These are phyloP conservation scores for Theristicus caerulescens DNA, from an alignment of 2,113 vertebrate genomes.

Conservation along the genomic window DNA sequence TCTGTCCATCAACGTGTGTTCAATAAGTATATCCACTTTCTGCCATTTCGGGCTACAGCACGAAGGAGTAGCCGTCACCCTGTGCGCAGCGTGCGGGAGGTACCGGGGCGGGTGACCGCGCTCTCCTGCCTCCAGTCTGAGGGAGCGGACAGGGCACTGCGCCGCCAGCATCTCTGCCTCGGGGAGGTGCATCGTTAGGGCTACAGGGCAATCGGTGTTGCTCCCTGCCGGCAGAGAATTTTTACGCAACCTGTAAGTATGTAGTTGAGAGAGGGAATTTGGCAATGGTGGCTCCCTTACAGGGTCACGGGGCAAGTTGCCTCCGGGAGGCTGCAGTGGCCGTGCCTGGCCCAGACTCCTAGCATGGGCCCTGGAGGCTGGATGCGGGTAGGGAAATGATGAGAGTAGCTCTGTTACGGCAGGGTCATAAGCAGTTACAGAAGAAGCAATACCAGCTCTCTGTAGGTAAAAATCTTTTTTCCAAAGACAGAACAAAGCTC, in stretches of 20 bases:
- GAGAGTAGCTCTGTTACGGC: neutral
- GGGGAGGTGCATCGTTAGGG: too few species aligned
- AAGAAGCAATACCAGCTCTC: neutral
- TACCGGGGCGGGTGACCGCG: rapidly evolving
- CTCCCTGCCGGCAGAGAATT: neutral
- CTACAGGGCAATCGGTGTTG: rapidly evolving
- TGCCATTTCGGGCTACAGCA: neutral
- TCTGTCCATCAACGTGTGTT: neutral
- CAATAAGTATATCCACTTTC: neutral
- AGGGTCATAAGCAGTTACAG: neutral
- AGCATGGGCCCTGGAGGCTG: neutral
- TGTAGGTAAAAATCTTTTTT: neutral
- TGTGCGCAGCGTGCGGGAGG: rapidly evolving
- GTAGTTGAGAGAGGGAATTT: too few species aligned
- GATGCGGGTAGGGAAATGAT: neutral
- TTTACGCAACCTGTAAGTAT: neutral
- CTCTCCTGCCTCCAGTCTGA: neutral
- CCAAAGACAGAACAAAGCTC: neutral
- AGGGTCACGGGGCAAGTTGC: too few species aligned
- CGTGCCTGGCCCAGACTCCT: neutral
- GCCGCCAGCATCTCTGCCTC: neutral
- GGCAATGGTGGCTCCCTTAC: neutral
- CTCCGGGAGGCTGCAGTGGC: neutral
- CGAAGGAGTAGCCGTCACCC: neutral
- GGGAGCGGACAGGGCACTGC: neutral